Base-by-base conservation (phyloP, 2,888 invertebrate species). In the Sarcophaga caerulescens region DNA sequence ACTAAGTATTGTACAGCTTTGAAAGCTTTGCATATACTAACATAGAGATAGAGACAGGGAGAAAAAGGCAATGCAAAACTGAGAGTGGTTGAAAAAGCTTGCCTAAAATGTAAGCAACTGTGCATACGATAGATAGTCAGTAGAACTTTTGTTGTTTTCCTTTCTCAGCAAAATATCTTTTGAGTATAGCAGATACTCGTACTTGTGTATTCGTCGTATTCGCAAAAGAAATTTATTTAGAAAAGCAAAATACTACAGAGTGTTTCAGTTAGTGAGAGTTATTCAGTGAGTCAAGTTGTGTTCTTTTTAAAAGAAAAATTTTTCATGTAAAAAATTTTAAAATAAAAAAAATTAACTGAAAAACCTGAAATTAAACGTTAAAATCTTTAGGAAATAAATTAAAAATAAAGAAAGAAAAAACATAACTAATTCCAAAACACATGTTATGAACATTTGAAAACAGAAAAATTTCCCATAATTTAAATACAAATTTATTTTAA, bases 261-360 rank as follows among this genome's bases (percentile, higher is more conserved):
- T 62, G 35, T 19, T 84, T 86, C 35, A 86, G 86, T 86, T 66
- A 65, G 77, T 57, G 81, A 86, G 81, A 77, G 74, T 71, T 62
- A 62, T 75, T 84, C 81, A 75, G 70, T 78, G 57, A 14, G 59
- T 79, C 5, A 25, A 79, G 81, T 78, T 66, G 78, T 70, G 78
- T 84, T 63, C n/a, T 47, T 14, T 17, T 52, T 35, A 35, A 35
- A 66, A 45, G 21, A 52, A 47, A 35, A 44, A n/a, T 35, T 35
- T 35, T 35, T 35, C 10, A 35, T 35, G 47, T 63, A 69, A 66
- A 68, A 19, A 63, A 69, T 62, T 52, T 52, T 17, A 52, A 19
- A 45, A 69, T 68, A 12, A 69, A 45, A 75, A 69, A 5, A 87
- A 59, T 65, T 62, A 65, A 62, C 70, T 60, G n/a, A 73, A 35